phyloP scores from a whole-genome alignment of 2,888 invertebrate species.

The Spilarctia lutea region DNA sequence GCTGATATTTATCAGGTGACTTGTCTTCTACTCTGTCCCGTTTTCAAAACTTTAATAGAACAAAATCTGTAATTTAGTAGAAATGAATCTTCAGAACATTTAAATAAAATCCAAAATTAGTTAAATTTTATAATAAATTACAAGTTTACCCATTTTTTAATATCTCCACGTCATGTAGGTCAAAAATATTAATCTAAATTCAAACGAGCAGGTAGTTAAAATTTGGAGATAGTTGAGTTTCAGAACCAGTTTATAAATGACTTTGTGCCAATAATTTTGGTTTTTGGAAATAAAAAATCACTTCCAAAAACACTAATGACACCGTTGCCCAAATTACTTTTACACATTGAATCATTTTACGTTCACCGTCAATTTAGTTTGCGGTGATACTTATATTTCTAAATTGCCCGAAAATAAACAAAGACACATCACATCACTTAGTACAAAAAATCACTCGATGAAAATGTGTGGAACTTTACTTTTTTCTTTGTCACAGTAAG shows the following conservation, averaged over 20 bases:
- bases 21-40: no score
- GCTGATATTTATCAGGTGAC: no score
- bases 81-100: background rate
- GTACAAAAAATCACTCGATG: conserved; percentile 50
- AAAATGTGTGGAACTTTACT: conserved; percentile 31
- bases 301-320: conserved; percentile 7
- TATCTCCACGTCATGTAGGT: background rate
- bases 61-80: background rate
- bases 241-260: background rate
- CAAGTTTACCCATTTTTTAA: background rate
- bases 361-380: conserved; percentile 43
- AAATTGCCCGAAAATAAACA: conserved; percentile 55
- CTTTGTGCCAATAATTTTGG: background rate
- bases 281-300: background rate
- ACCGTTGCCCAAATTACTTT: conserved; percentile 17
- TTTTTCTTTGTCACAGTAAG: conserved; percentile 21
- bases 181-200: background rate
- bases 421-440: conserved; percentile 42
- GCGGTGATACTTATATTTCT: conserved; percentile 34
- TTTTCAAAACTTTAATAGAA: background rate
- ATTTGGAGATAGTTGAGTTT: background rate
- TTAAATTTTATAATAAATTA: no score
- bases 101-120: background rate
- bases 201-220: background rate
- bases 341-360: conserved; percentile 36